Evolutionary conservation across 2,797 vertebrate species (phyloP).

Genomic region (Scolopax rusticola): DNA sequence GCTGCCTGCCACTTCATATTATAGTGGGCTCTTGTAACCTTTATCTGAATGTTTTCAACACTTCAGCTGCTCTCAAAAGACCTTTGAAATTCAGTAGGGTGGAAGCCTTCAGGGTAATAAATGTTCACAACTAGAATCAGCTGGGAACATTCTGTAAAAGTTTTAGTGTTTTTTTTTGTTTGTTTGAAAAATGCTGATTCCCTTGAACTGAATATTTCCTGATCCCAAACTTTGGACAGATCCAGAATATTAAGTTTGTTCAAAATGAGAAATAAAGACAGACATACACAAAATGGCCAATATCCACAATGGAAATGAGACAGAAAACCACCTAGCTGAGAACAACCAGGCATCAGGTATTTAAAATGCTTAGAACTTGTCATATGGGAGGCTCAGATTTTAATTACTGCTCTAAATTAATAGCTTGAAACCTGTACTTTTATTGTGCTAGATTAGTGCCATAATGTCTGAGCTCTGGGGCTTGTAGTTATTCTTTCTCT

Average conservation of each 20-base stretch:
- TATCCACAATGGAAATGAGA: background rate
- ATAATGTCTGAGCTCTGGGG: background rate
- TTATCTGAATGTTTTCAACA: slow-evolving; percentile 46
- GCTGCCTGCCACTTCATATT: slow-evolving; percentile 20
- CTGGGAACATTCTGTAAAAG: background rate
- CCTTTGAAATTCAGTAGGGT: slow-evolving; percentile 43
- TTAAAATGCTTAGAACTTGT: background rate
- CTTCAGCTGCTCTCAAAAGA: slow-evolving; percentile 21
- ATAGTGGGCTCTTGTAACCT: slow-evolving; percentile 41
- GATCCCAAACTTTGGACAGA: background rate
- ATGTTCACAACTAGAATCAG: background rate
- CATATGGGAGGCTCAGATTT: background rate
- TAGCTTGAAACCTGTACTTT: background rate
- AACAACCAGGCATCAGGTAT: background rate
- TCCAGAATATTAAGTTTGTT: background rate
- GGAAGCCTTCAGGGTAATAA: slow-evolving; percentile 38
- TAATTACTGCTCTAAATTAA: slow-evolving; percentile 17
- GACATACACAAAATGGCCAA: background rate
- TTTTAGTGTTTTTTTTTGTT: slow-evolving; percentile 3
- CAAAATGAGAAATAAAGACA: background rate
- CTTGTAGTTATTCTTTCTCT: background rate
- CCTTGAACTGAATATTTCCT: background rate
- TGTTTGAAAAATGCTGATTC: slow-evolving; percentile 21
- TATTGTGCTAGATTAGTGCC: background rate
- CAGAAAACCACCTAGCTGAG: background rate